Conservation (phyloP, 2,888 invertebrate genomes). For the Trachelus iudaicus region DNA sequence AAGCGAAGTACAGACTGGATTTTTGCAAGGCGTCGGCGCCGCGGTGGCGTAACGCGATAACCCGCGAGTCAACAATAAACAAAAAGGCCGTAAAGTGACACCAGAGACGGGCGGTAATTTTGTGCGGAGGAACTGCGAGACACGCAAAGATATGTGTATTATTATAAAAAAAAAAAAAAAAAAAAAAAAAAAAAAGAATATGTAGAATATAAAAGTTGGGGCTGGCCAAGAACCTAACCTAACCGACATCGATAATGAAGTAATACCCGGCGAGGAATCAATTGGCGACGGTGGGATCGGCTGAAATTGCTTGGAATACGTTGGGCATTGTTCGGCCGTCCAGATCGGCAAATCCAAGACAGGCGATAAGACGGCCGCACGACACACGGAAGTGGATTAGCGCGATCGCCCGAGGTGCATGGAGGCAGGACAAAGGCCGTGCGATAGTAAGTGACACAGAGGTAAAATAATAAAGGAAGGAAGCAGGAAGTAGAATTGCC, state of each 20-base stretch:
- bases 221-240: not conserved
- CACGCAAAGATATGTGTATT: not conserved
- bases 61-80: conserved; percentile 19
- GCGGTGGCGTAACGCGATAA: conserved; percentile 25
- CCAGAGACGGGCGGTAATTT: not conserved
- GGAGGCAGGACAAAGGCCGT: not conserved
- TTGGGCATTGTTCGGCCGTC: not conserved
- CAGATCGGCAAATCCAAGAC: not conserved
- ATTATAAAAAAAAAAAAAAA: not conserved
- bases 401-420: not conserved
- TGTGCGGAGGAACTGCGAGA: not conserved
- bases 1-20: not conserved
- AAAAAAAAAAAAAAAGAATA: not conserved
- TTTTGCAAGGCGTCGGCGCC: conserved; percentile 11
- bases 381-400: not conserved
- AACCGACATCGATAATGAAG: not conserved
- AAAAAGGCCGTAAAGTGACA: conserved; percentile 3
- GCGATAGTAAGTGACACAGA: not conserved
- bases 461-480: not conserved
- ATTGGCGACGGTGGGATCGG: not conserved
- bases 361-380: not conserved
- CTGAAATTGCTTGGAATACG: not conserved
- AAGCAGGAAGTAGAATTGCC: not conserved
- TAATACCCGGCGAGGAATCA: not conserved
- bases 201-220: not conserved